A percentile compares a stretch with the other conserved stretches of the same genome.
Conservation (phyloP, 2,113 vertebrate species). For the Chionomys nivalis region DNA sequence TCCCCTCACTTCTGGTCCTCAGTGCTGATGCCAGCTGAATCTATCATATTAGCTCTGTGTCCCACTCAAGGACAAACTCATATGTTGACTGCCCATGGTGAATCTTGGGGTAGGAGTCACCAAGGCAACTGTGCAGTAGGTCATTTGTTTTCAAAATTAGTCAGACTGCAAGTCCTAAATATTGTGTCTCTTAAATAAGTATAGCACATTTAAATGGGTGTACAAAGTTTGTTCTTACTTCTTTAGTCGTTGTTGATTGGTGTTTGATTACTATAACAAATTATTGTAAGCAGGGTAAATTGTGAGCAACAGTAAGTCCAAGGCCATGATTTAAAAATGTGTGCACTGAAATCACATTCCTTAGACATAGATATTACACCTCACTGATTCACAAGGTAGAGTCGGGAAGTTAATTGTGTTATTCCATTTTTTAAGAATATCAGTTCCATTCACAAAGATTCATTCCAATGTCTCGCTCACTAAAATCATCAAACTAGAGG, state of each 20-base stretch:
- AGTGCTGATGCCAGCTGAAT: neutral
- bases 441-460: neutral
- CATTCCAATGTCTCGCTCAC: neutral
- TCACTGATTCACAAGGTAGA: neutral
- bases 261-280: neutral
- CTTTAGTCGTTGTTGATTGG: neutral
- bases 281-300: neutral
- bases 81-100: neutral
- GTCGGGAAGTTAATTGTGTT: rapidly evolving
- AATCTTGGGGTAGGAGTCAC: neutral
- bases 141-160: neutral
- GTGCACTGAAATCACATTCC: neutral
- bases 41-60: neutral
- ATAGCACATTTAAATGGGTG: neutral
- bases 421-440: neutral
- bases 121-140: neutral
- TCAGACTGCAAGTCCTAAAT: neutral
- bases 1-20: neutral
- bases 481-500: neutral
- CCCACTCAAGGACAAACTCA: neutral
- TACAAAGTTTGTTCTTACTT: neutral
- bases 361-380: neutral
- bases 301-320: neutral
- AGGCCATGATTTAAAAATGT: neutral
- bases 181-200: neutral